Conservation (phyloP, 2,797 vertebrate genomes). For the Lithobates pipiens region DNA sequence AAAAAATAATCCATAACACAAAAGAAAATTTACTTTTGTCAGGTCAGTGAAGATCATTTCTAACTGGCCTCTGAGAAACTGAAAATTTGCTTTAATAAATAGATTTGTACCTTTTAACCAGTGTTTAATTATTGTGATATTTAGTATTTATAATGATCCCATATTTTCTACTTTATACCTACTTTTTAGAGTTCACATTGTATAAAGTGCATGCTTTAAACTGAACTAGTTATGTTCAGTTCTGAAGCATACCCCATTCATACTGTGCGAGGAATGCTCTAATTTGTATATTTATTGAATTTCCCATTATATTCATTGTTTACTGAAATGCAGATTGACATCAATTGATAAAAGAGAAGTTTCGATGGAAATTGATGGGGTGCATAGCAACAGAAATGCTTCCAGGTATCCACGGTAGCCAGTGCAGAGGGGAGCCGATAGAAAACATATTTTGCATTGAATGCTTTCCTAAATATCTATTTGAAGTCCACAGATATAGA, state of each 20-base stretch:
- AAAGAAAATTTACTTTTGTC: too few relatives aligned
- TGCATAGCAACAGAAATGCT: constrained; percentile 2
- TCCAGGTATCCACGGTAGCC: not conserved
- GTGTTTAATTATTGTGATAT: too few relatives aligned
- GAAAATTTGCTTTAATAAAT: too few relatives aligned
- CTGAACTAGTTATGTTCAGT: not conserved
- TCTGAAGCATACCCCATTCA: not conserved
- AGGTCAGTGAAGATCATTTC: too few relatives aligned
- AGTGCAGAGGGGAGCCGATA: not conserved
- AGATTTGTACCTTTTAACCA: too few relatives aligned
- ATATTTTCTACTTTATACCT: too few relatives aligned
- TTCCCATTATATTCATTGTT: constrained; percentile 9
- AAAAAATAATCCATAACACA: too few relatives aligned
- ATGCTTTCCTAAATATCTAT: not conserved
- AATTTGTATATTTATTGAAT: constrained; percentile 24
- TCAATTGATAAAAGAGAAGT: constrained; percentile 8
- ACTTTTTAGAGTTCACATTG: not conserved
- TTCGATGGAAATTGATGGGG: not conserved
- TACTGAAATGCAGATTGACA: not conserved
- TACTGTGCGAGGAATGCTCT: not conserved
- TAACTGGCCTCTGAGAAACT: too few relatives aligned
- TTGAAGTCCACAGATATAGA: not conserved
- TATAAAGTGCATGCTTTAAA: too few relatives aligned
- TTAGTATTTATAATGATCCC: too few relatives aligned
- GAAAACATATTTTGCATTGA: not conserved